Percentiles rank a stretch among this genome's conserved stretches.
Evolutionary conservation across 2,797 vertebrate genomes (phyloP).

Genomic region (Spondyliosoma cantharus): DNA sequence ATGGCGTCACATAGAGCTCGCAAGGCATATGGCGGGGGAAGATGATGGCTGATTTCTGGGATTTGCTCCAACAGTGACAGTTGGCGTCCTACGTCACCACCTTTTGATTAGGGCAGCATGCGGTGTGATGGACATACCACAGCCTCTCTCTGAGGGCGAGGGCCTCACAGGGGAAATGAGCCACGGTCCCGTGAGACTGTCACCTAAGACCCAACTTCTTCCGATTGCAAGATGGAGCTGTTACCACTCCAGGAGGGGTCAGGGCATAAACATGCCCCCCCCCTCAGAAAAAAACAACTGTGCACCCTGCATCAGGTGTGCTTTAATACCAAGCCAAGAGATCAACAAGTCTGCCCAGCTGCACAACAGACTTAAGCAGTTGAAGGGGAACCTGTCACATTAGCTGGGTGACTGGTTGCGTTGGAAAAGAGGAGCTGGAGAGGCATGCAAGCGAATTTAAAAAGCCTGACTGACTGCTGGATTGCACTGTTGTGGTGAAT

Average conservation of each 20-base stretch:
- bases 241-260: conserved; percentile 47
- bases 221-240: conserved; percentile 26
- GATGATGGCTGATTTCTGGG: conserved; percentile 80
- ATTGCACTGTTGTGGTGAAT: conserved; percentile 42
- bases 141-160: conserved; percentile 35
- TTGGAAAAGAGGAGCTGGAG: conserved; percentile 44
- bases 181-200: conserved; percentile 33
- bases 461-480: conserved; percentile 42
- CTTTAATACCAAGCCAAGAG: conserved; percentile 53
- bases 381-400: conserved; percentile 63
- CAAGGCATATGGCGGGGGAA: conserved; percentile 73
- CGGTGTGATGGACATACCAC: conserved; percentile 57
- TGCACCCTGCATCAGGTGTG: conserved; percentile 61
- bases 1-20: conserved; percentile 62
- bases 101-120: conserved; percentile 75
- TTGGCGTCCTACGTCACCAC: conserved; percentile 80
- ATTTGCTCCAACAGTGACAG: conserved; percentile 81
- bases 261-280: conserved; percentile 47
- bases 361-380: conserved; percentile 53
- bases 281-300: conserved; percentile 50
- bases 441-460: conserved; percentile 42
- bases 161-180: conserved; percentile 53
- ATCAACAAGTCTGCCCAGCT: conserved; percentile 67
- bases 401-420: conserved; percentile 62
- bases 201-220: conserved; percentile 32